Evolutionary conservation across 2,888 invertebrate genomes (phyloP), one percentile per base, ranked within the genome.

Genomic region (Cheilosia impressa): DNA sequence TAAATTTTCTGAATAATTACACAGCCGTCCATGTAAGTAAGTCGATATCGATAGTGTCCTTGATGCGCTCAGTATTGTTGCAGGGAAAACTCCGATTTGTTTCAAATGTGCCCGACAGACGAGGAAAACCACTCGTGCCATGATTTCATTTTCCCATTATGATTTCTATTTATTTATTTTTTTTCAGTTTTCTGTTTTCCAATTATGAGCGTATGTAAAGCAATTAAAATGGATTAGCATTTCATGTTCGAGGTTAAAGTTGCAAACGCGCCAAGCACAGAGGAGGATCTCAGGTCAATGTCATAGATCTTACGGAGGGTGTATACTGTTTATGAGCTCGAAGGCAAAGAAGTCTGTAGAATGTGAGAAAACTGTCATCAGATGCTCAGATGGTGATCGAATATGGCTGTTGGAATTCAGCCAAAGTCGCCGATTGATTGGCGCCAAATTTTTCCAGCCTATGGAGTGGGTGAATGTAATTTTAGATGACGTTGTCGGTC

Each of bases 11-110:
- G 68, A 73, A 73, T 57, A 73, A 58, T 63, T 65, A 73, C 55
- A 57, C 69, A 69, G 31, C 57, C 47, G 62, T 62, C 45, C 47
- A 55, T 62, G 38, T 62, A 52, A 15, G 58, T 47, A 57, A 65
- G 65, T 47, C 47, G 58, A 73, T 79, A 83, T 50, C 38, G 68
- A 78, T 63, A 58, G 53, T 69, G 79, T 84, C 83, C 83, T 84
- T 84, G 83, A 84, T 79, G 79, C 27, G 71, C 34, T 38, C 45
- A 57, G 58, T 57, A 43, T 65, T 43, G 58, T 73, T 78, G 78
- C 55, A 63, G 45, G 57, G 34, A 58, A 68, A 53, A 68, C 58
- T 52, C 24, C 41, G 65, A 66, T 57, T 43, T 71, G 31, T 22
- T 24, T 24, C 55, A 27, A 31, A 31, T 47, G 55, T 41, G 34